Conservation (phyloP, 2,113 vertebrate genomes). For the Cisticola juncidis region DNA sequence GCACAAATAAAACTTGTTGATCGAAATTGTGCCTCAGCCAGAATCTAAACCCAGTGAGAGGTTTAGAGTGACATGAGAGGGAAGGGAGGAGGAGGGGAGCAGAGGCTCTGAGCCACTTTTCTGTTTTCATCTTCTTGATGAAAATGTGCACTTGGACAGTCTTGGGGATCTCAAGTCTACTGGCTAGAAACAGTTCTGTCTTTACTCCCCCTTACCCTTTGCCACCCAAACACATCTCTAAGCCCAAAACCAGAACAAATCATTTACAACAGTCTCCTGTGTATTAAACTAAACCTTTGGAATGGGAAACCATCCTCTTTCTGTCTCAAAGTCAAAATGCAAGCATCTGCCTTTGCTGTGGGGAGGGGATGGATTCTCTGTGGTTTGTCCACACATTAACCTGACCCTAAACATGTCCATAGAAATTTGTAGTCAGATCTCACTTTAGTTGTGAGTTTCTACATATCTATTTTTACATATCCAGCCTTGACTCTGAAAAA, state of each 20-base stretch:
- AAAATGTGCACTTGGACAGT: not conserved
- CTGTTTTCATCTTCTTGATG: not conserved
- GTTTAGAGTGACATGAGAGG: not conserved
- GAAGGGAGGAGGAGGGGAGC: not conserved
- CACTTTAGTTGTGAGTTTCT: not conserved
- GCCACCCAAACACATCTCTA: not conserved
- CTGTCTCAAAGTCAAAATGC: not conserved
- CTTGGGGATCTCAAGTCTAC: not conserved
- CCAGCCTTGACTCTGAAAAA: not conserved
- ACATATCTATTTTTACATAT: not conserved
- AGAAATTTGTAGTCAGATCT: not conserved
- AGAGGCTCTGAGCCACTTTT: not conserved
- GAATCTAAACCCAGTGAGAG: not conserved
- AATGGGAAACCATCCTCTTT: not conserved
- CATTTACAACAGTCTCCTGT: not conserved
- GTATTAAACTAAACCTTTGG: not conserved
- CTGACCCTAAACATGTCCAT: not conserved
- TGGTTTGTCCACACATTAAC: not conserved
- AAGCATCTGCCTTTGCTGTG: not conserved
- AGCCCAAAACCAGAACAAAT: not conserved
- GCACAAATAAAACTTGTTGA: not conserved
- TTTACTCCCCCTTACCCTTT: not conserved
- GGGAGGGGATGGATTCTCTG: not conserved
- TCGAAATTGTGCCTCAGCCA: not conserved
- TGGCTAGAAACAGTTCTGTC: not conserved